These are phyloP conservation scores for Danio choprae DNA, from an alignment of 2,797 vertebrate genomes.

Conservation along the genomic window DNA sequence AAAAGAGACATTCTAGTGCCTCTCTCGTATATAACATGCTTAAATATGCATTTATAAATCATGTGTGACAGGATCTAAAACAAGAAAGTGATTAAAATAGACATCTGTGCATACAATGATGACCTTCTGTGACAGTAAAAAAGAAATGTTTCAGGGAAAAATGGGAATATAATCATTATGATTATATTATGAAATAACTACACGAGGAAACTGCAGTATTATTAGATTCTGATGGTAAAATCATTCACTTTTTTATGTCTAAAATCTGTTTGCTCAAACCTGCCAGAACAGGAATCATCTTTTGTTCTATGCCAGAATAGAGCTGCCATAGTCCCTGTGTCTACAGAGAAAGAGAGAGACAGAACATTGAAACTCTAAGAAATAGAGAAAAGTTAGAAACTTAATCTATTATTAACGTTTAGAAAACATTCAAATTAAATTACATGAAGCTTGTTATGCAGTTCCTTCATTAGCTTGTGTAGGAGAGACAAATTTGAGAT, in stretches of 20 bases:
- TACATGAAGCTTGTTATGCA: constrained; percentile 75
- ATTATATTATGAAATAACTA: not conserved
- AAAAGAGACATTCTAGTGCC: not conserved
- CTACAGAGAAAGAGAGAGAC: constrained; percentile 67
- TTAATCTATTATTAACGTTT: not conserved
- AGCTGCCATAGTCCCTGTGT: constrained; percentile 85
- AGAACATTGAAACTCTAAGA: not conserved
- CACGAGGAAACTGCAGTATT: not conserved
- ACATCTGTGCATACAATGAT: not conserved
- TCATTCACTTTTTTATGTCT: constrained; percentile 1
- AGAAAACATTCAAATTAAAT: constrained; percentile 40
- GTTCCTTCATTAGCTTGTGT: constrained; percentile 71
- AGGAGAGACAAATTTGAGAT: constrained; percentile 70
- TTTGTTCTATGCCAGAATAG: constrained; percentile 87
- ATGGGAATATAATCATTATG: not conserved
- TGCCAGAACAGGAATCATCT: constrained; percentile 90
- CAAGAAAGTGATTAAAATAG: not conserved
- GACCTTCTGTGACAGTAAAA: not conserved
- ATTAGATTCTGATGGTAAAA: not conserved
- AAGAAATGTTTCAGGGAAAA: not conserved
- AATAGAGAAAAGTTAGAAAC: not conserved
- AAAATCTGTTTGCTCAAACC: constrained; percentile 70
- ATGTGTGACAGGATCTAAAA: not conserved
- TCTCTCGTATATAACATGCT: not conserved
- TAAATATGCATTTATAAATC: not conserved